Evolutionary conservation across 2,888 invertebrate species (phyloP).

Genomic region (Galerucella pusilla): DNA sequence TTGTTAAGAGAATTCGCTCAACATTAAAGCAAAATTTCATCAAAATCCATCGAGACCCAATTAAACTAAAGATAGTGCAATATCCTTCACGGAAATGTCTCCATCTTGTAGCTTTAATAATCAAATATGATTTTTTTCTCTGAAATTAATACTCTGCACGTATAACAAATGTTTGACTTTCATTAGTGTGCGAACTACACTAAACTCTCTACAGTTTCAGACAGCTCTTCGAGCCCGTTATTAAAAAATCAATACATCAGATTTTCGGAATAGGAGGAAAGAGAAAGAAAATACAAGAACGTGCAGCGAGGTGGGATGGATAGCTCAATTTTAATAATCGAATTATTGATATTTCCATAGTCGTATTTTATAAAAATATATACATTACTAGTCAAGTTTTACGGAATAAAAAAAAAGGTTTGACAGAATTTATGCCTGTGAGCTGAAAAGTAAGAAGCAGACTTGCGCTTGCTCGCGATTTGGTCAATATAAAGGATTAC

Average conservation of each 20-base stretch:
- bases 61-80: no score
- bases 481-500: no score
- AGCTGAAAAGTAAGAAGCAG: no score
- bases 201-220: constrained; percentile 18
- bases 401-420: no score
- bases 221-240: constrained; percentile 40
- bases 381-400: no score
- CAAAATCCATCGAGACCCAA: no score
- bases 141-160: constrained; percentile 32
- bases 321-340: neutral
- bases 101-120: constrained; percentile 5
- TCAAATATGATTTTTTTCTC: constrained; percentile 35
- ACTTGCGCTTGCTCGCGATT: no score
- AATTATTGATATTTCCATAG: neutral
- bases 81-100: no score
- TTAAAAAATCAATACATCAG: constrained; percentile 55
- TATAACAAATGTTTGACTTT: constrained; percentile 43
- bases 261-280: constrained; percentile 45
- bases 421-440: no score
- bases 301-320: constrained; percentile 9
- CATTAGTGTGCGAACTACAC: constrained; percentile 40
- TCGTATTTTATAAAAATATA: no score
- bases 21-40: no score
- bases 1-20: no score
- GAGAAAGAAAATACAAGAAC: constrained; percentile 25